Evolutionary conservation across 2,888 invertebrate genomes (phyloP), one percentile per base, ranked within the genome.

Genomic region (Mimachlamys varia): DNA sequence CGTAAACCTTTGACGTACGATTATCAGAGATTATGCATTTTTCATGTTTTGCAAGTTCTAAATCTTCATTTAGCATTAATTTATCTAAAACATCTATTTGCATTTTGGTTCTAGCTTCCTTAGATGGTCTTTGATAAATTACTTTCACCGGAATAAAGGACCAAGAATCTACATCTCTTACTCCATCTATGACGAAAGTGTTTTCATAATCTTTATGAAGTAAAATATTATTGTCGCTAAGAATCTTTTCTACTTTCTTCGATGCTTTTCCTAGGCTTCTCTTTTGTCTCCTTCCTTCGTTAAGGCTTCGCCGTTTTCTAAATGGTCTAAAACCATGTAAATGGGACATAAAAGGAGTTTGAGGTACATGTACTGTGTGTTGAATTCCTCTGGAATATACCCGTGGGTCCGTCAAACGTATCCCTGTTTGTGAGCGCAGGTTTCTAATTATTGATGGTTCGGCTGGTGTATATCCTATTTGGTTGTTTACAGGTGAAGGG

Each of bases 101-200:
- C 27, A 76, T 76, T 76, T 76, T 27, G 10, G 27, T 0, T 0
- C 33, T 33, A 33, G 22, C 33, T 76, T 76, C 76, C 33, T 76
- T 33, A 76, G 76, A 76, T 33, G 76, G 76, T 76, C 76, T 3
- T 76, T 76, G 76, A 33, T 76, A 76, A 22, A 76, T 76, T 27
- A 76, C 33, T 76, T 76, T 76, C 33, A 76, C 76, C 17, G 76
- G 76, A 76, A 76, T 76, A 76, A 76, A 76, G 27, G 76, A 76
- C 76, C 76, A 76, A 22, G 76, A 27, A 33, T 76, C 76, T 1
- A 76, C 22, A 76, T 76, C 76, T 76, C 76, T 27, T 76, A 10
- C 15, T 33, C 76, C 76, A 15, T 76, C 76, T 33, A 76, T 33
- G 22, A 76, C 76, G 22, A 76, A 76, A 12, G 76, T 33, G 76